Evolutionary conservation across 2,113 vertebrate species (phyloP), one percentile per base, ranked within the genome.

Genomic region (Odontophorus gujanensis): DNA sequence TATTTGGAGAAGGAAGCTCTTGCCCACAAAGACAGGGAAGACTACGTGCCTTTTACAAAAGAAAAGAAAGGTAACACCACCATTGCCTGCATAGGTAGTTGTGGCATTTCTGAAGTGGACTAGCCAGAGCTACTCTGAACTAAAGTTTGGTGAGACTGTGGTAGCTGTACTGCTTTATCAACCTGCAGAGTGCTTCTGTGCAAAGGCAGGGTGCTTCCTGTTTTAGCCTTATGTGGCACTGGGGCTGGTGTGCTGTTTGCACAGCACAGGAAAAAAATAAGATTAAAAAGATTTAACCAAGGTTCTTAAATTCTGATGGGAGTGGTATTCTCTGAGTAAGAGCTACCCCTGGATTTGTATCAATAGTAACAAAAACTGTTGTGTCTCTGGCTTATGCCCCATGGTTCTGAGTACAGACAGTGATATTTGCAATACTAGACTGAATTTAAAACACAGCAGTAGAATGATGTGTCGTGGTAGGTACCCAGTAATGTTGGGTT

Each of bases 1-100:
- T 99, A 98, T 71, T 95, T 99, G 94, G 99, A 99, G 97, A 99
- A 99, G 94, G 98, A 99, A 95, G 99, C 99, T 3, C 96, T 99
- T 89, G 99, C 99, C 36, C 96, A 99, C 85, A 99, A 99, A 86
- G 99, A 99, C 97, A 97, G 98, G 87, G 99, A 99, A 3, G 99
- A 99, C 92, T 83, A 98, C 12, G 98, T 99, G 65, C 98, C 99
- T 85, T 99, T 98, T 92, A 99, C 99, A 5, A 99, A 98, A 42
- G 99, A 99, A 97, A 99, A 96, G 95, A 99, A 99, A 98, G 99
- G 99, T 99, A 87, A 93, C 47, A 0, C 48, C 50, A 9, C 90
- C 65, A 62, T 75, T 66, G 40, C 73, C 0, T 0, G 1, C 34
- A 43, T 6, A 6, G 34, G 42, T 55, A 40, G 61, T 53, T 72